These are phyloP conservation scores for Anoplius nigerrimus DNA, from an alignment of 2,888 invertebrate species.

Conservation along the genomic window DNA sequence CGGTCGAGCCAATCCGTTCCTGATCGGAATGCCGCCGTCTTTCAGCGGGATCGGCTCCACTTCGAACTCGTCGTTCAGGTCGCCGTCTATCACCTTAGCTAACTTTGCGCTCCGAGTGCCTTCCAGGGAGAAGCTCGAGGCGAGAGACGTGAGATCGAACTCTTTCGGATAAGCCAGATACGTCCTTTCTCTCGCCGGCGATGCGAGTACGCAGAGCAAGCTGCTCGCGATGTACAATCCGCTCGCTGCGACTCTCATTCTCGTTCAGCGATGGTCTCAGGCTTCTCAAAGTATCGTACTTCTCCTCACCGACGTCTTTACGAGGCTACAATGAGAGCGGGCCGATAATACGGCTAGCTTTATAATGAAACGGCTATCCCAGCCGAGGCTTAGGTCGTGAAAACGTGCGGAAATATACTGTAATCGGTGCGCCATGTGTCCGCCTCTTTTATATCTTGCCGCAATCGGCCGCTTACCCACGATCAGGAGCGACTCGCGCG, in stretches of 20 bases:
- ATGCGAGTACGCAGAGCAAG: conserved; percentile 36
- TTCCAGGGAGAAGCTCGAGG: conserved; percentile 75
- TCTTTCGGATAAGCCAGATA: no score
- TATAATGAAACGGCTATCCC: neutral
- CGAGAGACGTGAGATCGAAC: conserved; percentile 77
- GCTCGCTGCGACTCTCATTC: conserved; percentile 31
- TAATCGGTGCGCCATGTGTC: conserved; percentile 48
- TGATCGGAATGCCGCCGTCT: neutral
- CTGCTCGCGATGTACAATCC: conserved; percentile 25
- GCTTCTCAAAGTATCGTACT: neutral
- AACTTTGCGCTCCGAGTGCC: conserved; percentile 28
- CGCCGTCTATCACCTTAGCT: neutral
- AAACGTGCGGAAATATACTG: conserved; percentile 58
- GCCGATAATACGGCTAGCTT: conserved; percentile 56
- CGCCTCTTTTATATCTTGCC: conserved; percentile 66
- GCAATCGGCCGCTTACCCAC: conserved; percentile 39
- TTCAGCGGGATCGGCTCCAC: conserved; percentile 2
- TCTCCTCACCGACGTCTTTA: neutral
- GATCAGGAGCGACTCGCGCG: conserved; percentile 46
- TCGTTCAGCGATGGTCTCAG: neutral
- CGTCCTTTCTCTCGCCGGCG: conserved; percentile 8
- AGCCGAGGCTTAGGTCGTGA: conserved; percentile 16
- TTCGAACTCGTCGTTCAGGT: conserved; percentile 22
- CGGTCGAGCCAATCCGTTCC: neutral
- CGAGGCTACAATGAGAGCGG: conserved; percentile 32